Evolutionary conservation across 2,797 vertebrate genomes (phyloP), one percentile per base, ranked within the genome.

Genomic region (Sebastes aleutianus): DNA sequence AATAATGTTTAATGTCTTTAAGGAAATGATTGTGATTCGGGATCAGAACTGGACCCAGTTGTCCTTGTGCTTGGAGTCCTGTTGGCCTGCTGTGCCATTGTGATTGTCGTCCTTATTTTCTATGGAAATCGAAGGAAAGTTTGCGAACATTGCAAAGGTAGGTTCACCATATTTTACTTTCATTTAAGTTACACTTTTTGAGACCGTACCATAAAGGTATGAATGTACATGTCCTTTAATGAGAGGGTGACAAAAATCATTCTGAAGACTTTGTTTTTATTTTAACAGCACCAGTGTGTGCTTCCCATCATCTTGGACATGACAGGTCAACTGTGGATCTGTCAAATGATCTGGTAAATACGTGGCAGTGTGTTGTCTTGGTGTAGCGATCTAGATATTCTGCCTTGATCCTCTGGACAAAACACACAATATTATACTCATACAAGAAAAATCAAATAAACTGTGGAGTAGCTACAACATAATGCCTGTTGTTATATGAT

Each of bases 11-110:
- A 24, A 57, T 57, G 1, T 27, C 6, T 29, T 3, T 12, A 20
- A 13, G 12, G 11, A 57, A 8, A 18, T 3, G 24, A 8, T 6
- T 14, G 6, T 29, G 36, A 3, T 53, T 73, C 50, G 74, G 74
- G 39, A 72, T 5, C 47, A 11, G 43, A 74, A 11, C 0, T 22
- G 7, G 9, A 56, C 2, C 63, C 57, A 43, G 0, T 68, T 1
- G 67, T 82, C 20, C 9, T 50, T 53, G 58, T 72, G 4, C 87
- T 70, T 47, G 84, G 79, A 58, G 69, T 56, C 54, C 27, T 88
- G 32, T 74, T 67, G 56, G 53, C 56, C 34, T 61, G 27, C 53
- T 82, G 64, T 53, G 29, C 61, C 56, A 64, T 27, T 13, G 78
- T 79, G 61, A 76, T 79, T 6, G 24, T 1, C 20, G 0, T 36